Evolutionary conservation across 2,113 vertebrate genomes (phyloP).

Genomic region (Amphiprion percula): DNA sequence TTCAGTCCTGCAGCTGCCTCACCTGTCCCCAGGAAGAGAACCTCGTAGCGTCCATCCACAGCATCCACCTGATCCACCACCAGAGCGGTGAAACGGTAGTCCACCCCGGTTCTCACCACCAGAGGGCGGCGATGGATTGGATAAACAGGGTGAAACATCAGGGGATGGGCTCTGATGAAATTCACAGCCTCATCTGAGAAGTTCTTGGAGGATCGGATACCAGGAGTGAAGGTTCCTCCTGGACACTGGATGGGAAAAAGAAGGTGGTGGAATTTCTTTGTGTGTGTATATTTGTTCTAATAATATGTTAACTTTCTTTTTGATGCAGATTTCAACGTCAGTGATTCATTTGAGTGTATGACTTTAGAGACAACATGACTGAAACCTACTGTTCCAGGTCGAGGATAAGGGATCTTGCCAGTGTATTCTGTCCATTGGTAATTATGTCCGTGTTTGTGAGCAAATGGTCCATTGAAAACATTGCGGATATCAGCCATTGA

Average conservation of each 20-base stretch:
- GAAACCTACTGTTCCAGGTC: constrained; percentile 86
- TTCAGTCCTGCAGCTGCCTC: constrained; percentile 10
- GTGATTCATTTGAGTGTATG: background rate
- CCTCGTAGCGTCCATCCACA: constrained; percentile 88
- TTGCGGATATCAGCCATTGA: constrained; percentile 90
- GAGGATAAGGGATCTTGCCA: constrained; percentile 89
- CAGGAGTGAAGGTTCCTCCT: constrained; percentile 89
- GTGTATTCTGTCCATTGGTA: constrained; percentile 90
- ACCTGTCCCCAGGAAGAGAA: constrained; percentile 90
- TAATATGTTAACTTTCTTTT: background rate
- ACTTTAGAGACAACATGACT: background rate
- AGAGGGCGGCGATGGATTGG: constrained; percentile 88
- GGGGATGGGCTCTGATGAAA: constrained; percentile 88
- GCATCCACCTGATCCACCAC: constrained; percentile 89
- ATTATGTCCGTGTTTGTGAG: constrained; percentile 89
- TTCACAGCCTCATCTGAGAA: constrained; percentile 89
- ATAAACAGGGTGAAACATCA: constrained; percentile 88
- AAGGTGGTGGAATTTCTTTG: background rate
- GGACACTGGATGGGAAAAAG: constrained; percentile 82
- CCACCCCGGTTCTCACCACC: constrained; percentile 87
- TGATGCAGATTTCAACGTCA: background rate
- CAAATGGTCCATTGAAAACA: constrained; percentile 90
- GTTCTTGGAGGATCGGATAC: constrained; percentile 86
- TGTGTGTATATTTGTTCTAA: background rate
- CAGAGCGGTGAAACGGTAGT: constrained; percentile 87